phyloP scores from a whole-genome alignment of 2,888 invertebrate genomes.

The Dermolepida albohirtum region DNA sequence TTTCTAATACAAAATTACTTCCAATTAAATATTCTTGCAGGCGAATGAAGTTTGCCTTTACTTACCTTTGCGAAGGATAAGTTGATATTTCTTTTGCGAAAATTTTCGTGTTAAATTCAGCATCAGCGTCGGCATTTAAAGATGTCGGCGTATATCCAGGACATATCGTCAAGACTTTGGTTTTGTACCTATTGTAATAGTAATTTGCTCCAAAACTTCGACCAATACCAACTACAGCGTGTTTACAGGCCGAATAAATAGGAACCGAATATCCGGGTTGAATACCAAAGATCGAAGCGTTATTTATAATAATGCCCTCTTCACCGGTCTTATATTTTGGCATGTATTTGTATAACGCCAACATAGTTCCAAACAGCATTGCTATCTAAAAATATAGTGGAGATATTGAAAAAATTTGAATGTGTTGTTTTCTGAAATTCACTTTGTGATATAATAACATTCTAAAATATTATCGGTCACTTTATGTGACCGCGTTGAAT shows the following conservation, averaged over 20 bases:
- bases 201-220: constrained; percentile 37
- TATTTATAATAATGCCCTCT: constrained; percentile 54
- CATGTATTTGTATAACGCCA: constrained; percentile 50
- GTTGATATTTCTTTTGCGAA: constrained; percentile 2
- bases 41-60: too few species aligned
- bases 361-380: constrained; percentile 27
- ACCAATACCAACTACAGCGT: constrained; percentile 50
- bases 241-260: constrained; percentile 49
- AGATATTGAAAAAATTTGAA: too few species aligned
- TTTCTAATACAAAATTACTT: too few species aligned
- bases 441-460: too few species aligned
- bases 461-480: too few species aligned
- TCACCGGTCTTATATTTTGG: constrained; percentile 50
- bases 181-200: constrained; percentile 44
- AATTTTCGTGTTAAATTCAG: constrained; percentile 8
- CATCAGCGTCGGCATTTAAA: background rate
- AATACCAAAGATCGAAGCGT: constrained; percentile 51
- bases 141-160: constrained; percentile 45
- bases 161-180: constrained; percentile 49
- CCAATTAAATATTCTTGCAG: too few species aligned
- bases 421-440: too few species aligned
- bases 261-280: constrained; percentile 41
- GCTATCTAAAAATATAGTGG: constrained; percentile 20
- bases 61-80: constrained; percentile 30
- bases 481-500: too few species aligned